A percentile compares a stretch with the other conserved stretches of the same genome.
These are phyloP conservation scores for Sylvia borin DNA, from an alignment of 2,797 vertebrate species.

Conservation along the genomic window DNA sequence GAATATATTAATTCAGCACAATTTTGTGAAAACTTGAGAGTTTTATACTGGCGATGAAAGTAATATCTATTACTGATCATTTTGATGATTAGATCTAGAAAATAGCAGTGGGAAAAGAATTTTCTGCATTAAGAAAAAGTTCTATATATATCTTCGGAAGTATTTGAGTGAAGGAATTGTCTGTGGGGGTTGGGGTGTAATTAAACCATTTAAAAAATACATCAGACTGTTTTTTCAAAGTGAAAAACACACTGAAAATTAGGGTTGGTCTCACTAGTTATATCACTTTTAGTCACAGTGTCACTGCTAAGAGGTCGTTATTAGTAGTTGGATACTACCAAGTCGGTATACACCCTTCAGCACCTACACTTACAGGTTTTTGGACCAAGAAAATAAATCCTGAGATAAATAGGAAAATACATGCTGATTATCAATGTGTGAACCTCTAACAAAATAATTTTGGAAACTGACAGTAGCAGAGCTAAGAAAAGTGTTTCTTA, in stretches of 20 bases:
- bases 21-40: neutral
- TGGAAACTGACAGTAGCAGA: neutral
- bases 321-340: neutral
- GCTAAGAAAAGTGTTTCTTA: neutral
- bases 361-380: neutral
- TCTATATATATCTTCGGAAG: neutral
- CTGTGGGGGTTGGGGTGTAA: rapidly evolving
- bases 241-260: neutral
- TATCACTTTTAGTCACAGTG: neutral
- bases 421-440: neutral
- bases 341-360: neutral
- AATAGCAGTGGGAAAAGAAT: rapidly evolving
- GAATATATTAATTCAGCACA: neutral
- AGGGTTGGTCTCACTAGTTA: neutral
- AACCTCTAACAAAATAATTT: neutral
- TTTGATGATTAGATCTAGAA: neutral
- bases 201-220: neutral
- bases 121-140: neutral
- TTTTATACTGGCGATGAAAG: neutral
- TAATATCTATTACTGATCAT: neutral
- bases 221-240: neutral
- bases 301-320: neutral
- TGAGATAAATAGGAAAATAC: neutral
- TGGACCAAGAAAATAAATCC: neutral
- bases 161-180: neutral